These are phyloP conservation scores for Spongilla lacustris DNA, from an alignment of 37 sponge, comb jelly and placozoan species.

Conservation along the genomic window DNA sequence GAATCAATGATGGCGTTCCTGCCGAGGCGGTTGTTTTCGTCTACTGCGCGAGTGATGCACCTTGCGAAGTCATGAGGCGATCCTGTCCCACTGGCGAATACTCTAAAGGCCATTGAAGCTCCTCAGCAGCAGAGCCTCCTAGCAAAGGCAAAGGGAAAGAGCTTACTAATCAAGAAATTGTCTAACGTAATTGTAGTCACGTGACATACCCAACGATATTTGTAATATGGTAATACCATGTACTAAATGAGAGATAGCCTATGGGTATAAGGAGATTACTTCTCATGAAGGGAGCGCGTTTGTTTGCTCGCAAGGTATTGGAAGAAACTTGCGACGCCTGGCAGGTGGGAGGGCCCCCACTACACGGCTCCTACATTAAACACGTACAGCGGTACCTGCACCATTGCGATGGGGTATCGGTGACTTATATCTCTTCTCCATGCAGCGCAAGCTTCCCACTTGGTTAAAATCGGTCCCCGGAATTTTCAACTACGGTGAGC, in stretches of 20 bases:
- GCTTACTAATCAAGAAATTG: conserved; percentile 65
- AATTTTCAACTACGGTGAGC: not conserved
- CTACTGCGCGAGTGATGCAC: not conserved
- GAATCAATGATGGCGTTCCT: conserved; percentile 66
- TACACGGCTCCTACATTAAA: not conserved
- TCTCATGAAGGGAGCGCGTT: not conserved
- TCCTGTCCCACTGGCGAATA: conserved; percentile 48
- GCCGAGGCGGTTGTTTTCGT: conserved; percentile 36
- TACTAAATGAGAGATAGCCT: not conserved
- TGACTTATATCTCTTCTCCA: not conserved
- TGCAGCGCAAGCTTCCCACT: not conserved
- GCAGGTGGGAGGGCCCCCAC: not conserved
- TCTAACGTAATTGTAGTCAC: conserved; percentile 78
- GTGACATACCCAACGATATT: too few relatives aligned
- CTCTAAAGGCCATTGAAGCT: conserved; percentile 18
- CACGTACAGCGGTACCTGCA: not conserved
- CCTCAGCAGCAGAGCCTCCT: conserved; percentile 58
- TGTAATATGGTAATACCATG: too few relatives aligned
- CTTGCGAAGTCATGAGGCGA: not conserved
- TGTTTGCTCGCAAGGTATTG: not conserved
- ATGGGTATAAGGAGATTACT: not conserved
- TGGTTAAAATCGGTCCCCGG: not conserved
- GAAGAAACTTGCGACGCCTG: not conserved
- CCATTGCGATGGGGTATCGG: not conserved
- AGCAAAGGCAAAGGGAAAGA: conserved; percentile 74